Percentiles rank a stretch among this genome's conserved stretches.
These are phyloP conservation scores for Muscicapa striata DNA, from an alignment of 2,797 vertebrate species.

Conservation along the genomic window DNA sequence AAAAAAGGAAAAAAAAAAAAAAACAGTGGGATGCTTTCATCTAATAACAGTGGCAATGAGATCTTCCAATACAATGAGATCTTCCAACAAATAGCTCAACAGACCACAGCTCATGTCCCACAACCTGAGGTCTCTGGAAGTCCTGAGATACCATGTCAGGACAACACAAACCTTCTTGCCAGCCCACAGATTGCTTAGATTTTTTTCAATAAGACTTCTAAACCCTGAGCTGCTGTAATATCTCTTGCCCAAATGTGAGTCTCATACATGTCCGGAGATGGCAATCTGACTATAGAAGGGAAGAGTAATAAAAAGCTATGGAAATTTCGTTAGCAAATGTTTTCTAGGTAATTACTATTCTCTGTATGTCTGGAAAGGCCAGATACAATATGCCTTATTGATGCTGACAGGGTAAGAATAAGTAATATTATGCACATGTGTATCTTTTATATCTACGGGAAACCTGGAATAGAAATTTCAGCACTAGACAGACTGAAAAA, in stretches of 20 bases:
- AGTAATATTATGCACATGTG: background rate
- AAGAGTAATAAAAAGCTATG: background rate
- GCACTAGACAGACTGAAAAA: background rate
- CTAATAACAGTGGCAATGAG: background rate
- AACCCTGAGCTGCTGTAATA: background rate
- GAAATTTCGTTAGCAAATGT: background rate
- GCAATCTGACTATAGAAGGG: background rate
- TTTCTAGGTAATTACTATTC: background rate
- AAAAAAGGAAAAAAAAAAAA: too few relatives aligned
- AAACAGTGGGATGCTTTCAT: background rate
- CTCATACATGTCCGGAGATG: background rate
- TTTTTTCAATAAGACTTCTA: background rate
- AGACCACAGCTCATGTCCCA: background rate
- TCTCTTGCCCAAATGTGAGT: background rate
- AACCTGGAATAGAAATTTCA: slow-evolving; percentile 21
- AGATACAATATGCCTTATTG: background rate
- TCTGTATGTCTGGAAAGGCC: background rate
- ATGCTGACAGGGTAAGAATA: slow-evolving; percentile 19
- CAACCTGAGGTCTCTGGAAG: background rate
- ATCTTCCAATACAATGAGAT: background rate
- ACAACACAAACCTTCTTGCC: background rate
- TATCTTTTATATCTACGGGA: background rate
- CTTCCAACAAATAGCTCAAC: background rate
- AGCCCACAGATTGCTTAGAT: background rate
- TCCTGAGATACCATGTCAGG: background rate